Conservation (phyloP, 1,140 invertebrate species). For the Hylaeus anthracinus region DNA sequence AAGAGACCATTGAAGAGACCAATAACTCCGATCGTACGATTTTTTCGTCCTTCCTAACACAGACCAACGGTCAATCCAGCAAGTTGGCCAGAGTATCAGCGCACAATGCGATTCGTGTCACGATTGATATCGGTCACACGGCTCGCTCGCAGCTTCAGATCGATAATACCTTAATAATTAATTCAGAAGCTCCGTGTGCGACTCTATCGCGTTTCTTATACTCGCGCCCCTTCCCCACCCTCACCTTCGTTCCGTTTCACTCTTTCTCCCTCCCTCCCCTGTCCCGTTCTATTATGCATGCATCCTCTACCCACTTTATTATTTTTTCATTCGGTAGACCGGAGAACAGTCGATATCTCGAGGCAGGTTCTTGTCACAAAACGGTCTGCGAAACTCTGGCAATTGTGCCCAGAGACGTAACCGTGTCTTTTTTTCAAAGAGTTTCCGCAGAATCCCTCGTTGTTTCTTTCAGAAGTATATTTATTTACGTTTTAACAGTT, state of each 20-base stretch:
- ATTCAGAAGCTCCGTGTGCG: conserved; percentile 24
- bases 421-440: conserved; percentile 48
- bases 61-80: conserved; percentile 12
- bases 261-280: not conserved
- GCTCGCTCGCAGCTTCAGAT: not conserved
- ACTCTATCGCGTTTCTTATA: conserved; percentile 22
- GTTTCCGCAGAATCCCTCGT: not conserved
- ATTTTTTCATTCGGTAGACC: conserved; percentile 66
- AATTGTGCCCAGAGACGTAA: conserved; percentile 66
- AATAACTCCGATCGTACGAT: not conserved
- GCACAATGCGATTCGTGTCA: conserved; percentile 26
- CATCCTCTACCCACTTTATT: conserved; percentile 69
- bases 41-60: not conserved
- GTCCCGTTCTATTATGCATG: conserved; percentile 56
- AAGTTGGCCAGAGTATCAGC: conserved; percentile 15
- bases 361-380: conserved; percentile 71
- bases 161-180: conserved; percentile 44
- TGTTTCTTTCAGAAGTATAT: conserved; percentile 1
- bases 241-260: not conserved
- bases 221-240: not conserved
- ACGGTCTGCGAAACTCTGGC: conserved; percentile 66
- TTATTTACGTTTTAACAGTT: too few relatives aligned
- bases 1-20: too few relatives aligned
- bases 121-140: conserved; percentile 41
- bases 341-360: conserved; percentile 67